phyloP scores from a whole-genome alignment of 1,140 invertebrate genomes.

The Microplitis mediator region DNA sequence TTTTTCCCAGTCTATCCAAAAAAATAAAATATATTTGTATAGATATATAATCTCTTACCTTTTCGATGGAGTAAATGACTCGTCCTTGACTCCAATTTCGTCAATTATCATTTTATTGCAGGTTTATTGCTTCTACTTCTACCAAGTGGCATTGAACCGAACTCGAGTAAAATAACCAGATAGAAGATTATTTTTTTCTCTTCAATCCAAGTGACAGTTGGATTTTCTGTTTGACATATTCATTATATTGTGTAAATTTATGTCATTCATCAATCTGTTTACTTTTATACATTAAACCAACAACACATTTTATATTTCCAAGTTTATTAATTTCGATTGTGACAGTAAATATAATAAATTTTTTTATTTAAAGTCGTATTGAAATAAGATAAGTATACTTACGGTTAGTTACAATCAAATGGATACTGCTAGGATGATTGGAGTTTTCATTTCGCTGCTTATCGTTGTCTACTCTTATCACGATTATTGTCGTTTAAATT shows the following conservation, averaged over 20 bases:
- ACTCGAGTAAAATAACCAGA: background rate
- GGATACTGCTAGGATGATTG: background rate
- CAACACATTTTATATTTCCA: too few relatives aligned
- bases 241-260: background rate
- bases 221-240: background rate
- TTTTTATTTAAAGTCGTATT: too few relatives aligned
- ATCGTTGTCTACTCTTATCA: slow-evolving; percentile 9
- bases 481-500: slow-evolving; percentile 6
- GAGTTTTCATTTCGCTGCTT: background rate
- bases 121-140: background rate
- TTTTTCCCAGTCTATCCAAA: slow-evolving; percentile 6
- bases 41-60: slow-evolving; percentile 23
- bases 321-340: too few relatives aligned
- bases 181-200: slow-evolving; percentile 5
- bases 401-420: background rate
- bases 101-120: slow-evolving; percentile 27
- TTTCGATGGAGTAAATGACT: slow-evolving; percentile 25
- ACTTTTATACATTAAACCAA: too few relatives aligned
- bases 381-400: background rate
- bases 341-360: too few relatives aligned
- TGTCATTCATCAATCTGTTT: too few relatives aligned
- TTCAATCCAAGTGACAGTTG: background rate
- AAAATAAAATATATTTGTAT: slow-evolving; percentile 5
- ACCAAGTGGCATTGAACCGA: background rate
- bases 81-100: slow-evolving; percentile 10